phyloP scores from a whole-genome alignment of 2,797 vertebrate species.

The Gymnothorax javanicus region DNA sequence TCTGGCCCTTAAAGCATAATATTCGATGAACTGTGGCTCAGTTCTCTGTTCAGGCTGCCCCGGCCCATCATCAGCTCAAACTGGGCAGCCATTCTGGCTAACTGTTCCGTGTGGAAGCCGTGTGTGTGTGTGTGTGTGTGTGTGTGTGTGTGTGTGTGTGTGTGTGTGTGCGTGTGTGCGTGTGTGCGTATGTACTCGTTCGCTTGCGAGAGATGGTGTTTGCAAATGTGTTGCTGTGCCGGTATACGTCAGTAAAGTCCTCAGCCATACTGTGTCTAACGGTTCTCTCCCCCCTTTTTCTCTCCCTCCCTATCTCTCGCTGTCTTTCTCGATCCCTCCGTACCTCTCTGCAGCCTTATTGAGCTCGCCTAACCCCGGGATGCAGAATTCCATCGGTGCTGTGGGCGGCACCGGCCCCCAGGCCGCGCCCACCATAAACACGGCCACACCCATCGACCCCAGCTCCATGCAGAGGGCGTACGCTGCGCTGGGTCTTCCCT shows the following conservation, averaged over 20 bases:
- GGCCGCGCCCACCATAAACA: slow-evolving; percentile 82
- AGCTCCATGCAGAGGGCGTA: slow-evolving; percentile 99
- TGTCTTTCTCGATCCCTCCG: neutral
- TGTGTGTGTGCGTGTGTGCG: neutral
- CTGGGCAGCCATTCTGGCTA: no score
- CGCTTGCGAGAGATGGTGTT: no score
- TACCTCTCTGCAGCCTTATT: slow-evolving; percentile 79
- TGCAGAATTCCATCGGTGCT: slow-evolving; percentile 85
- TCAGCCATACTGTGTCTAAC: neutral
- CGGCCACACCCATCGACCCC: slow-evolving; percentile 94
- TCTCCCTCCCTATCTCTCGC: neutral
- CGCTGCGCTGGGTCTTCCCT: slow-evolving; percentile 94
- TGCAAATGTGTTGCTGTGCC: no score
- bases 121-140: neutral
- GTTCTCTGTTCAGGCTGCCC: no score
- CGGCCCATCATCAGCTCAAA: no score
- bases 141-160: neutral
- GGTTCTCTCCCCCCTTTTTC: neutral
- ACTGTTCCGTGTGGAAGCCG: neutral
- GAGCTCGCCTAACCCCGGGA: slow-evolving; percentile 84
- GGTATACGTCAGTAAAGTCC: no score
- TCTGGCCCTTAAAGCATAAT: neutral
- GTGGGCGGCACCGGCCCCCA: slow-evolving; percentile 87
- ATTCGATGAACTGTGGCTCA: no score
- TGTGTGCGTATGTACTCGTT: no score